Conservation (phyloP, 1,140 invertebrate species). For the Colletes latitarsis region DNA sequence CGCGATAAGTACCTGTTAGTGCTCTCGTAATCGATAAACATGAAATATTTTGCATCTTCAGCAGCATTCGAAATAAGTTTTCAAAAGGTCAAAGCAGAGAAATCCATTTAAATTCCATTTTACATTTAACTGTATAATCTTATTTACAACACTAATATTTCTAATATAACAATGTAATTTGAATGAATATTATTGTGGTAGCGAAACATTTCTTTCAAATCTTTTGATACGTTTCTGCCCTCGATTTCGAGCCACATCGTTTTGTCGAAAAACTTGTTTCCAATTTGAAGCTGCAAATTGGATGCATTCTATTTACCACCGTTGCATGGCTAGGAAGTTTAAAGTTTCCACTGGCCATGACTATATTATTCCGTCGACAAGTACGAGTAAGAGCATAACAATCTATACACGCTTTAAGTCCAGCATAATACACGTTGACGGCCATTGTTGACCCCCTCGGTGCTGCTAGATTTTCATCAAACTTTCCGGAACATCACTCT, state of each 20-base stretch:
- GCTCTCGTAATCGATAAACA: no score
- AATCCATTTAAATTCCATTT: no score
- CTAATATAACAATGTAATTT: no score
- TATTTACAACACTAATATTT: no score
- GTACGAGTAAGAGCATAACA: slow-evolving; percentile 3
- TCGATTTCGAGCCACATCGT: background rate
- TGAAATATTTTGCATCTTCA: no score
- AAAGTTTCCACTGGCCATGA: slow-evolving; percentile 11
- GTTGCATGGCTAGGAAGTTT: background rate
- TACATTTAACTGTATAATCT: no score
- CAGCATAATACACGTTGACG: slow-evolving; percentile 13
- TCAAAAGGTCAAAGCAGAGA: no score
- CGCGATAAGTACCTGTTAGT: no score
- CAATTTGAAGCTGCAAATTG: background rate
- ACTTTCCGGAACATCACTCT: slow-evolving; percentile 4
- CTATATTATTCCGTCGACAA: slow-evolving; percentile 2
- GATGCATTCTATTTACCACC: slow-evolving; percentile 7
- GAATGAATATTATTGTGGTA: no score
- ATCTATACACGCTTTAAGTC: background rate
- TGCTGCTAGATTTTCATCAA: slow-evolving; percentile 6
- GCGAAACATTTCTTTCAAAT: no score
- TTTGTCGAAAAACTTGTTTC: background rate
- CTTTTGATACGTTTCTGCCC: background rate
- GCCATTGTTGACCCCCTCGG: background rate
- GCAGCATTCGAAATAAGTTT: no score